A percentile compares a stretch with the other conserved stretches of the same genome.
Conservation (phyloP, 1,140 invertebrate genomes). For the Notospermus geniculatus region DNA sequence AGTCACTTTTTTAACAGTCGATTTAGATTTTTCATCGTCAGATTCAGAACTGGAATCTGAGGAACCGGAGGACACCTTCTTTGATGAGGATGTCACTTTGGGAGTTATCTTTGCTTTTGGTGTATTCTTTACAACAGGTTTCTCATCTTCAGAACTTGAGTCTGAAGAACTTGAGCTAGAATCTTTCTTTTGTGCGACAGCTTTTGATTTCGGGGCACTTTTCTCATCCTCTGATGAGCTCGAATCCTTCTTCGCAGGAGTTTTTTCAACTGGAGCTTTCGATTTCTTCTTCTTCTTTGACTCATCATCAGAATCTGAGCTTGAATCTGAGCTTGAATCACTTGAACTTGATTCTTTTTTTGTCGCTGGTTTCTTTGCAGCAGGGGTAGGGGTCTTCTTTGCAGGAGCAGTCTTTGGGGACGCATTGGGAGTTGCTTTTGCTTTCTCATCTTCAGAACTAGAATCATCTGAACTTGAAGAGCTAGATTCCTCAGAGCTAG, state of each 20-base stretch:
- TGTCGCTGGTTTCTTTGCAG: not conserved
- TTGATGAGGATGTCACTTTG: slow-evolving; percentile 15
- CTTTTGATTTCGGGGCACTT: slow-evolving; percentile 15
- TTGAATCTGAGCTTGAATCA: no score
- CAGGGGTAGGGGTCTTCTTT: not conserved
- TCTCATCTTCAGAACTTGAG: slow-evolving; percentile 24
- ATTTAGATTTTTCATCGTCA: slow-evolving; percentile 21
- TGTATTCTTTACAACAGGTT: no score
- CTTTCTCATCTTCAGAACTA: not conserved
- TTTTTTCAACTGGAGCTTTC: slow-evolving; percentile 7
- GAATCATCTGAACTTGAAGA: slow-evolving; percentile 1
- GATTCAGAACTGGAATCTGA: slow-evolving; percentile 11
- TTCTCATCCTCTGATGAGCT: not conserved
- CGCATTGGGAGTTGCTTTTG: not conserved
- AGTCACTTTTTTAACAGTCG: slow-evolving; percentile 10
- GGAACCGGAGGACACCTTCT: slow-evolving; percentile 15
- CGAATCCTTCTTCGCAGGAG: not conserved
- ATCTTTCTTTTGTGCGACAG: slow-evolving; percentile 20
- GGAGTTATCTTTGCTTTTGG: slow-evolving; percentile 13
- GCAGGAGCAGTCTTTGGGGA: not conserved
- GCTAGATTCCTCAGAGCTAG: slow-evolving; percentile 8
- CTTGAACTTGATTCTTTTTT: no score
- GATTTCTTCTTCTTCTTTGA: slow-evolving; percentile 19
- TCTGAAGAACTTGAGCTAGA: slow-evolving; percentile 21
- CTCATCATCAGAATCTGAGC: not conserved